These are phyloP conservation scores for Scaptomyza cyrtandrae DNA, from an alignment of 2,888 invertebrate species.

Conservation along the genomic window DNA sequence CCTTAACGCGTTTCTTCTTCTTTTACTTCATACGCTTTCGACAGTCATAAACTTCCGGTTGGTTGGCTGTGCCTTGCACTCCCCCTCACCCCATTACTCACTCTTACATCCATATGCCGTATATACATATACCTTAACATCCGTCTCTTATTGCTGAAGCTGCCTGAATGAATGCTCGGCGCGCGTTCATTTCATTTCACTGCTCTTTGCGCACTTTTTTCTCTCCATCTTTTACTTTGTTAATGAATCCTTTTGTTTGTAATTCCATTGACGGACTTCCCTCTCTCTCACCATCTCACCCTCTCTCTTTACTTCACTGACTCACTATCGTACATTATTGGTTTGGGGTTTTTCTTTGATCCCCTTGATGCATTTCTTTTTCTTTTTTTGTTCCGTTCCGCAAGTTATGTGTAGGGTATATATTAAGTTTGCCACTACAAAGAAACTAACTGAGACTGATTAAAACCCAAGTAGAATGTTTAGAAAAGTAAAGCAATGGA, in stretches of 20 bases:
- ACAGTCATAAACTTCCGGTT: conserved; percentile 72
- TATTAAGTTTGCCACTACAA: conserved; percentile 9
- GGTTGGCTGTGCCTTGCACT: conserved; percentile 44
- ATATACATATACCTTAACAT: conserved; percentile 7
- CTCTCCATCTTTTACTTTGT: conserved; percentile 73
- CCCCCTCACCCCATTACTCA: neutral
- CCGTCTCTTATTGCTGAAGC: conserved; percentile 14
- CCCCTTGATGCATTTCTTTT: neutral
- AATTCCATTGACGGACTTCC: conserved; percentile 50
- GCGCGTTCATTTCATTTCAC: conserved; percentile 50
- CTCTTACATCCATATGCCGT: neutral
- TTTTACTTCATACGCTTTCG: conserved; percentile 38
- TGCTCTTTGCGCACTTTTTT: conserved; percentile 64
- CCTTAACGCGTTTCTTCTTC: conserved; percentile 43
- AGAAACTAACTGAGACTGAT: neutral
- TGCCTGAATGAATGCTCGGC: neutral
- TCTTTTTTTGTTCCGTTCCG: neutral
- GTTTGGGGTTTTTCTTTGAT: conserved; percentile 7
- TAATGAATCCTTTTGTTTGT: conserved; percentile 76
- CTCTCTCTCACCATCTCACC: neutral
- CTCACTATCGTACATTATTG: conserved; percentile 20
- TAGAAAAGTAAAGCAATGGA: neutral
- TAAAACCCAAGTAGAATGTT: no score
- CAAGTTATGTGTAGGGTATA: conserved; percentile 21
- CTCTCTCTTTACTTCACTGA: neutral